A percentile compares a stretch with the other conserved stretches of the same genome.
These are phyloP conservation scores for Podarcis siculus DNA, from an alignment of 2,797 vertebrate genomes.

Conservation along the genomic window DNA sequence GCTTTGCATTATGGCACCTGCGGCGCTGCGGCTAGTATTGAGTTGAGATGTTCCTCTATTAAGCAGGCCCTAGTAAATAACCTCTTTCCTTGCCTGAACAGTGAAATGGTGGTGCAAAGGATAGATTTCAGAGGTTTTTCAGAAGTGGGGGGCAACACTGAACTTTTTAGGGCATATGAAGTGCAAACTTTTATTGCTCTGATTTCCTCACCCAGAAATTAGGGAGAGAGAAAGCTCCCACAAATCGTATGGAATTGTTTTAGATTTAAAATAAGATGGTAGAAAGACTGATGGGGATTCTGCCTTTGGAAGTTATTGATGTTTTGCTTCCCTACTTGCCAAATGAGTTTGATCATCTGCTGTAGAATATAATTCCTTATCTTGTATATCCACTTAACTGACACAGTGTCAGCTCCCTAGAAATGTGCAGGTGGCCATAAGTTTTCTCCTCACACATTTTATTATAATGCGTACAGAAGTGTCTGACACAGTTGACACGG, in stretches of 20 bases:
- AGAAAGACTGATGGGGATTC: not conserved
- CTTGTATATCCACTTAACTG: not conserved
- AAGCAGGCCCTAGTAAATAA: too few species aligned
- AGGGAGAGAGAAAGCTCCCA: not conserved
- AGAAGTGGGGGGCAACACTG: too few species aligned
- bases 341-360: accelerated
- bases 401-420: not conserved
- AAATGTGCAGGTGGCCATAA: constrained; percentile 12
- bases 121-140: too few species aligned
- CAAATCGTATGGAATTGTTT: not conserved
- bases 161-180: not conserved
- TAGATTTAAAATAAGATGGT: not conserved
- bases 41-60: too few species aligned
- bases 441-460: not conserved
- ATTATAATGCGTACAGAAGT: not conserved
- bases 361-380: not conserved
- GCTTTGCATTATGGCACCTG: too few species aligned
- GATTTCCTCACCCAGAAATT: not conserved
- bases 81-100: too few species aligned
- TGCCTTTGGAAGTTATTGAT: not conserved
- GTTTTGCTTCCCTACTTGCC: constrained; percentile 4
- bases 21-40: too few species aligned
- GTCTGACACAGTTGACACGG: constrained; percentile 10
- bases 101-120: too few species aligned
- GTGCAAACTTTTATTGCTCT: not conserved